Evolutionary conservation across 2,797 vertebrate species (phyloP), one percentile per base, ranked within the genome.

Genomic region (Malacoctenus gilli): DNA sequence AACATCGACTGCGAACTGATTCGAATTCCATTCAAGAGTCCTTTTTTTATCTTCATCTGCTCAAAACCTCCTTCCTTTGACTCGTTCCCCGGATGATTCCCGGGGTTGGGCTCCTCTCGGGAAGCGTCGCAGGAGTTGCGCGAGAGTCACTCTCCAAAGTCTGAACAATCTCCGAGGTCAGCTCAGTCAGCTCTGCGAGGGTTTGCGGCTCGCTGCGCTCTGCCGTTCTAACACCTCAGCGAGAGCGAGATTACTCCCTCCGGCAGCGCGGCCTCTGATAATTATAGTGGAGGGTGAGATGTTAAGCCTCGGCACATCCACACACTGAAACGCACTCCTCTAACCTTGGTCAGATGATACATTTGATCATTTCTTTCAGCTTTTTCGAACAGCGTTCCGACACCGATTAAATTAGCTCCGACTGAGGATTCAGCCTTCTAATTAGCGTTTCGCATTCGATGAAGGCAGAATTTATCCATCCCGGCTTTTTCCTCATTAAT

Each of bases 231-330:
- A 84, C 77, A 83, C 84, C 71, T 83, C 82, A 60, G 70, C 55
- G 5, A 13, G 54, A 47, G 72, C 75, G 76, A 79, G 74, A 85
- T 84, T 72, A 75, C 72, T 54, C 73, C 80, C 78, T 60, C 1
- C 49, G 80, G 80, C 82, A 46, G 47, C 3, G 2, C 5, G 18
- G 44, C 43, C 48, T 68, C 65, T 52, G 64, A 70, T 85, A 75
- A 85, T 80, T 77, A 77, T 62, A 74, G 61, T 44, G 44, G 42
- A 70, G 72, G 77, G 74, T 75, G 70, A 71, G 53, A 78, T 57
- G 63, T 79, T 47, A 62, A 81, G 41, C 65, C 55, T 62, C 43
- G 14, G 28, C 53, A 66, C 53, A 75, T 59, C 23, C 31, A 1
- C 8, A 66, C 39, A 54, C 20, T 32, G 31, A 62, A 54, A 49